Conservation (phyloP, 2,797 vertebrate genomes). For the Anomalospiza imberbis region DNA sequence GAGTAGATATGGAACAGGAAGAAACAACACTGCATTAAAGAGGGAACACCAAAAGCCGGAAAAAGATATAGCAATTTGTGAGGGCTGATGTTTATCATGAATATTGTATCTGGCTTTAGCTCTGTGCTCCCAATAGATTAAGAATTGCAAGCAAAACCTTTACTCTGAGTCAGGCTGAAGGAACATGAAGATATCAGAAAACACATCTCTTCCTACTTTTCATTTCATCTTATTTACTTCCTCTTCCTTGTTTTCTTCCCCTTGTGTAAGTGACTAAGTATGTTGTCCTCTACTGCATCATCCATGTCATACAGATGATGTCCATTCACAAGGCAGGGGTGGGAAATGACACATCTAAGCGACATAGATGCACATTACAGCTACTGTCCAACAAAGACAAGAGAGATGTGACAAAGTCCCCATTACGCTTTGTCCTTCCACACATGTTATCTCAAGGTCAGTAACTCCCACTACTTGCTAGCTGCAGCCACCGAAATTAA, state of each 20-base stretch:
- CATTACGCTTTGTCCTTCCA: background rate
- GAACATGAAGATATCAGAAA: background rate
- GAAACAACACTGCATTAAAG: background rate
- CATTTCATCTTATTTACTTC: background rate
- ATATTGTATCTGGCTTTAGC: background rate
- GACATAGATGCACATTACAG: background rate
- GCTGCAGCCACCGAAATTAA: constrained; percentile 27
- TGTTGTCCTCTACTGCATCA: background rate
- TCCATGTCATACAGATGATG: background rate
- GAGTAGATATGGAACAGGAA: background rate
- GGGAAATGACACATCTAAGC: background rate
- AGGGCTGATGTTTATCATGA: background rate
- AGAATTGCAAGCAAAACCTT: background rate
- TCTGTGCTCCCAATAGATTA: background rate
- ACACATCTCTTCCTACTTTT: background rate
- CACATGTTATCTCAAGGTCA: constrained; percentile 28
- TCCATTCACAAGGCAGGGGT: background rate
- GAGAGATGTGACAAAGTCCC: background rate
- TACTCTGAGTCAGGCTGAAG: background rate
- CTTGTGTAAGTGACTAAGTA: background rate
- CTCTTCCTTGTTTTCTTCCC: background rate
- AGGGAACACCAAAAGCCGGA: background rate
- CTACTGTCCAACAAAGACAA: background rate
- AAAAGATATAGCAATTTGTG: background rate
- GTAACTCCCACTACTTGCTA: background rate